phyloP scores from a whole-genome alignment of 2,797 vertebrate genomes.

The Sebastes goodei region DNA sequence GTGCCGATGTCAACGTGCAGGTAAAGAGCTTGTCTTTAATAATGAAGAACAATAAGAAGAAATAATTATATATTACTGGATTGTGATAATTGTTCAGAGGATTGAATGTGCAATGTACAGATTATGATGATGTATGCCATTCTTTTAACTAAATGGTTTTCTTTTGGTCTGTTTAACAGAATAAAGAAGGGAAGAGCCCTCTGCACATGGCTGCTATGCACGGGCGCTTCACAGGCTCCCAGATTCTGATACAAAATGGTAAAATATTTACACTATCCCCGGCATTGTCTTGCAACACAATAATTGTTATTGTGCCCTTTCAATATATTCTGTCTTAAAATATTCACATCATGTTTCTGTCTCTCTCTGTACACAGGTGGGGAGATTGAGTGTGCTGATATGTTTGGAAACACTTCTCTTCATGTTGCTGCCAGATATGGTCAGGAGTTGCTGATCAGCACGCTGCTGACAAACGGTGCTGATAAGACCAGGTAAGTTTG shows the following conservation, averaged over 20 bases:
- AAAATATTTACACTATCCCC: conserved; percentile 32
- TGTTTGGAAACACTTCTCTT: conserved; percentile 93
- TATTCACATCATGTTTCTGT: background rate
- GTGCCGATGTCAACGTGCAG: conserved; percentile 93
- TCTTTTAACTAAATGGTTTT: background rate
- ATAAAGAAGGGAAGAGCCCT: conserved; percentile 94
- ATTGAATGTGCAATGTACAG: background rate
- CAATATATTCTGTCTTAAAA: background rate
- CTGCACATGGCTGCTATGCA: conserved; percentile 95
- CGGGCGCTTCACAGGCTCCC: conserved; percentile 94
- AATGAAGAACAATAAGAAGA: background rate
- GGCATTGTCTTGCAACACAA: background rate
- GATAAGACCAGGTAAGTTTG: conserved; percentile 87
- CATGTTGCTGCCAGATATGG: conserved; percentile 95
- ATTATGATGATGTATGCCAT: background rate
- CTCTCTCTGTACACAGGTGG: conserved; percentile 79
- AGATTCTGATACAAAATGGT: conserved; percentile 98
- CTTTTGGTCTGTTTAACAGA: conserved; percentile 77
- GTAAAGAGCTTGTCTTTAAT: conserved; percentile 63
- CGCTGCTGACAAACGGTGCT: conserved; percentile 93
- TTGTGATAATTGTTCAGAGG: background rate
- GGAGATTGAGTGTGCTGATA: conserved; percentile 93
- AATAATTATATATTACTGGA: background rate
- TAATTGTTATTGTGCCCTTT: background rate
- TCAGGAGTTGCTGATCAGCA: conserved; percentile 95